Evolutionary conservation across 1,140 invertebrate genomes (phyloP).

Genomic region (Ylistrum balloti): DNA sequence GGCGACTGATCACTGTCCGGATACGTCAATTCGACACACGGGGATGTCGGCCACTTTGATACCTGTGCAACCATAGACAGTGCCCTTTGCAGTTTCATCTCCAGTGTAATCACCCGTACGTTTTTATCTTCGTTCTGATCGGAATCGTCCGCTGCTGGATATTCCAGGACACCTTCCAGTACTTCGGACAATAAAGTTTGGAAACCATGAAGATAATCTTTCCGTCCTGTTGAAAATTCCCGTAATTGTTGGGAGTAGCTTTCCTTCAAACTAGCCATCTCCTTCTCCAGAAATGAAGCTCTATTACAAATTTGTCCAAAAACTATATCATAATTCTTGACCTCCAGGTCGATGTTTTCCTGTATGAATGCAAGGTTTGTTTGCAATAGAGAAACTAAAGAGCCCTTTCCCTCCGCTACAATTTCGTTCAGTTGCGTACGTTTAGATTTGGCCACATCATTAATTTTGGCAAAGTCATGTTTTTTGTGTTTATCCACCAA

Average conservation of each 20-base stretch:
- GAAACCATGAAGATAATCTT: not conserved
- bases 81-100: slow-evolving; percentile 7
- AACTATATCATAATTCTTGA: not conserved
- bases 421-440: not conserved
- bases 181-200: not conserved
- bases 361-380: not conserved
- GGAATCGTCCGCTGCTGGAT: not conserved
- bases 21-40: not conserved
- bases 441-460: not conserved
- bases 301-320: not conserved
- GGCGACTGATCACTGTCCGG: not conserved
- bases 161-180: not conserved
- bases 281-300: not conserved
- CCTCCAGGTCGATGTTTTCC: not conserved
- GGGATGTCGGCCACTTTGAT: not conserved
- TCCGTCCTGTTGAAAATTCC: not conserved
- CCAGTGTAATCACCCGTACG: not conserved
- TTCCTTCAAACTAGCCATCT: not conserved
- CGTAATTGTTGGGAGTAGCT: not conserved
- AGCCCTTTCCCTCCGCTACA: not conserved
- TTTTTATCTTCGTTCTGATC: not conserved
- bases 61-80: not conserved
- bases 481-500: not conserved
- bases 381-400: not conserved
- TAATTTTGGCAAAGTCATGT: not conserved